These are phyloP conservation scores for Coelopa pilipes DNA, from an alignment of 2,888 invertebrate genomes.

Conservation along the genomic window DNA sequence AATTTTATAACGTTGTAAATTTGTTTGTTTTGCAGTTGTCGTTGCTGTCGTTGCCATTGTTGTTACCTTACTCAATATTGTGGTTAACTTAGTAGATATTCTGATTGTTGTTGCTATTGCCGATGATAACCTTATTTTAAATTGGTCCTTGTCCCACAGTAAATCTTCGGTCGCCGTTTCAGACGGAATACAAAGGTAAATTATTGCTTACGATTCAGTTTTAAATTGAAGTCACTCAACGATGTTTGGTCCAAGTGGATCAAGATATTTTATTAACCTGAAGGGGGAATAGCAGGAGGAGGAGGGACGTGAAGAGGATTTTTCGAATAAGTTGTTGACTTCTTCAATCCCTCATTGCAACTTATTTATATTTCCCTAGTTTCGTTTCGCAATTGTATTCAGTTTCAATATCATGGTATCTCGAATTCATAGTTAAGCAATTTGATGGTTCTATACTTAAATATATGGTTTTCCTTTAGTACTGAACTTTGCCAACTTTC, in stretches of 20 bases:
- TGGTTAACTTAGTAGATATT: background rate
- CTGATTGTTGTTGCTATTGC: background rate
- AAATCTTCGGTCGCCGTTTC: slow-evolving; percentile 48
- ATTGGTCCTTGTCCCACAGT: slow-evolving; percentile 59
- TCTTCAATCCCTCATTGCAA: no score
- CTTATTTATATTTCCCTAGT: no score
- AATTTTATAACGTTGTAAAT: slow-evolving; percentile 47
- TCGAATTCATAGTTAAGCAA: no score
- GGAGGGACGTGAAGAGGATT: no score
- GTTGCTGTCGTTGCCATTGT: background rate
- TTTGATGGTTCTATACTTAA: no score
- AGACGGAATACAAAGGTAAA: slow-evolving; percentile 8
- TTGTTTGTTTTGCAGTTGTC: slow-evolving; percentile 15
- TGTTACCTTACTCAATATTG: background rate
- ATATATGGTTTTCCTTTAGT: no score
- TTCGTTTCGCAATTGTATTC: no score
- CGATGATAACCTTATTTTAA: slow-evolving; percentile 49
- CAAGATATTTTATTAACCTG: no score
- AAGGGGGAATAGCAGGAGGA: no score
- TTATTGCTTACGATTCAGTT: slow-evolving; percentile 9
- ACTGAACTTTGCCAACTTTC: no score
- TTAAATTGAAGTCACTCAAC: slow-evolving; percentile 22
- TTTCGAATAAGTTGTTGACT: no score
- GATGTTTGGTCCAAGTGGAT: background rate
- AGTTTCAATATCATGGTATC: no score